Conservation (phyloP, 2,888 invertebrate genomes). For the Aproaerema taeniolella region DNA sequence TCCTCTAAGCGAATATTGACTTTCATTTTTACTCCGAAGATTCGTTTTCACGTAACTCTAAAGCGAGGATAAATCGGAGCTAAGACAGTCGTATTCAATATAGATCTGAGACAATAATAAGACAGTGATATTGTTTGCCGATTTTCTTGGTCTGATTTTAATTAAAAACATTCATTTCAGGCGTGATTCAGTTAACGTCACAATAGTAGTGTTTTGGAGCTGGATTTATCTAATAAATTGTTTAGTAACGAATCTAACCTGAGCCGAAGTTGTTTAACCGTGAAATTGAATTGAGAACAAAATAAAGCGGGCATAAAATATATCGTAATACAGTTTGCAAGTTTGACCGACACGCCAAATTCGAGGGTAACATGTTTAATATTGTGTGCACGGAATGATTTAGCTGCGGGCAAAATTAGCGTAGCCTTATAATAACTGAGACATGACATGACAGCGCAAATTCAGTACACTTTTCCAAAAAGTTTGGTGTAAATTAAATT, state of each 20-base stretch:
- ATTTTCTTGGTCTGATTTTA: constrained; percentile 29
- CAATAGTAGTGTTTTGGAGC: too few species aligned
- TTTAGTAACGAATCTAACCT: constrained; percentile 19
- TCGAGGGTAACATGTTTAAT: constrained; percentile 48
- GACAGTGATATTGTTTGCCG: constrained; percentile 40
- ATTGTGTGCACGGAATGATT: constrained; percentile 51
- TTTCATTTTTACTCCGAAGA: constrained; percentile 34
- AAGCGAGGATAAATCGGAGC: constrained; percentile 44
- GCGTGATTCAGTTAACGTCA: too few species aligned
- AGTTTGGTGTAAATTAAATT: constrained; percentile 59
- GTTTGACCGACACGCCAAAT: constrained; percentile 44
- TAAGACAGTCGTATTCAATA: constrained; percentile 54
- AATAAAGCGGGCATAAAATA: constrained; percentile 28
- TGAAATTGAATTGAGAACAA: constrained; percentile 20
- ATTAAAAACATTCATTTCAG: constrained; percentile 35
- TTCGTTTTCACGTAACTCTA: constrained; percentile 30
- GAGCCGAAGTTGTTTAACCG: constrained; percentile 26
- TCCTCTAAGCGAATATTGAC: constrained; percentile 40
- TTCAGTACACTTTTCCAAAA: constrained; percentile 54
- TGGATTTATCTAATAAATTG: too few species aligned
- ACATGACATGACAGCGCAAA: constrained; percentile 58
- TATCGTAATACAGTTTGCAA: constrained; percentile 46
- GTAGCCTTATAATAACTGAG: constrained; percentile 54
- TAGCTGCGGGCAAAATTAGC: constrained; percentile 46
- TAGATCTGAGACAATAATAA: constrained; percentile 47